Conservation (phyloP, 2,113 vertebrate species). For the Aspidoscelis tigris region DNA sequence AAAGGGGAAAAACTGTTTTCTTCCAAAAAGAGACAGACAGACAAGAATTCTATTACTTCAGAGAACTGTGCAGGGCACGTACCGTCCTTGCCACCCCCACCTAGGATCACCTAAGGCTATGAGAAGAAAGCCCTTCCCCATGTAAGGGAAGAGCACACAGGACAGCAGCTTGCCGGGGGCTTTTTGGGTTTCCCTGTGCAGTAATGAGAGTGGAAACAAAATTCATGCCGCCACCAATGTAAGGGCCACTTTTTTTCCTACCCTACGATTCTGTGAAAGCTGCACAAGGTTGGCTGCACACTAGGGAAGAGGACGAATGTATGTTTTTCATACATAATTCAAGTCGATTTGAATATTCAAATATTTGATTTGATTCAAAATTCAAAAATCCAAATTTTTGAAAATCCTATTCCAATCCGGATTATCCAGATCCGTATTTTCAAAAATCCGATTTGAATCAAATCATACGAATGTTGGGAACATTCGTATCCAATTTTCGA, state of each 20-base stretch:
- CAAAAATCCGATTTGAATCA: too few relatives aligned
- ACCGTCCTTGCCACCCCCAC: conserved; percentile 29
- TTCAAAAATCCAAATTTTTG: too few relatives aligned
- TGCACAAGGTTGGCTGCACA: neutral
- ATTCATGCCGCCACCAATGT: accelerated
- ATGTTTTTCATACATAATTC: too few relatives aligned
- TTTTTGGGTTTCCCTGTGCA: conserved; percentile 74
- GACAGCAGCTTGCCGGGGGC: conserved; percentile 59
- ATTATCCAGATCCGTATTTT: too few relatives aligned
- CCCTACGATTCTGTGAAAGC: neutral
- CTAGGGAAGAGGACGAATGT: neutral
- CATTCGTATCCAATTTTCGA: too few relatives aligned
- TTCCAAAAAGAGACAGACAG: conserved; percentile 56
- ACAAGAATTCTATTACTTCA: conserved; percentile 51
- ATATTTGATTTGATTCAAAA: too few relatives aligned
- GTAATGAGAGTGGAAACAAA: neutral
- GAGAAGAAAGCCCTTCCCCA: neutral
- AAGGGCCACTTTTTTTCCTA: too few relatives aligned
- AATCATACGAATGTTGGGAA: too few relatives aligned
- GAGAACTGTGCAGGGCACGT: neutral
- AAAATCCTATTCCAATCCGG: too few relatives aligned
- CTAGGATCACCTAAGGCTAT: conserved; percentile 14
- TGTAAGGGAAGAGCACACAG: neutral
- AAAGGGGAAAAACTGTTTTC: conserved; percentile 84
- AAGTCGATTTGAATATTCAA: too few relatives aligned